Evolutionary conservation across 2,797 vertebrate genomes (phyloP), one percentile per base, ranked within the genome.

Genomic region (Ptychobarbus kaznakovi): DNA sequence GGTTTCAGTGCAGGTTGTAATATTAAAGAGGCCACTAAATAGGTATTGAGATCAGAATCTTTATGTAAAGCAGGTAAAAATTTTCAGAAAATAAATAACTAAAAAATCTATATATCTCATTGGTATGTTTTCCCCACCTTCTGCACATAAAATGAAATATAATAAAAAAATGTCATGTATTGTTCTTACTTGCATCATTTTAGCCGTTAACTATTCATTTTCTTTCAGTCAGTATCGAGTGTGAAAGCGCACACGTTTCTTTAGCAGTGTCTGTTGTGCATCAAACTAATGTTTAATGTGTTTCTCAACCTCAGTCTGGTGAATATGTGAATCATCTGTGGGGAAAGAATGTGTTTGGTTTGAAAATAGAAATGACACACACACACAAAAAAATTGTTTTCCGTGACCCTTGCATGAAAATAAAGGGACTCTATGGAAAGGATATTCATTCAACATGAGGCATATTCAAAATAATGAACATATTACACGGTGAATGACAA

Each of bases 1-100:
- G 13, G 6, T 73, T 42, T 28, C 1, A 38, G 38, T 11, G 56
- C 58, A 61, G 9, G 38, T 18, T 79, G 56, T 44, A 11, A 44
- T 79, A 28, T 28, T 18, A 79, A 42, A 79, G n/a, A 28, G 2
- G 77, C 4, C 76, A 18, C 58, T 63, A 79, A n/a, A 78, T 15
- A 35, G 11, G 51, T 49, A 75, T 20, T 20, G 10, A 76, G 74
- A n/a, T 1, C 25, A 6, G 13, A 3, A 58, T 8, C 20, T 56
- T 56, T 56, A 56, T 56, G 20, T 56, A 56, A 58, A n/a, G 22
- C 11, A 58, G 22, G 10, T n/a, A 58, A 58, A 11, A 3, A 58
- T n/a, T 58, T n/a, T n/a, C 3, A 2, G 8, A 10, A 46, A 12
- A 46, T 44, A 44, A 1, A 46, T 46, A 13, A 11, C 12, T 44